Percentiles rank a stretch among this genome's conserved stretches.
Evolutionary conservation across 2,888 invertebrate genomes (phyloP).

Genomic region (Ptychoptera contaminata): DNA sequence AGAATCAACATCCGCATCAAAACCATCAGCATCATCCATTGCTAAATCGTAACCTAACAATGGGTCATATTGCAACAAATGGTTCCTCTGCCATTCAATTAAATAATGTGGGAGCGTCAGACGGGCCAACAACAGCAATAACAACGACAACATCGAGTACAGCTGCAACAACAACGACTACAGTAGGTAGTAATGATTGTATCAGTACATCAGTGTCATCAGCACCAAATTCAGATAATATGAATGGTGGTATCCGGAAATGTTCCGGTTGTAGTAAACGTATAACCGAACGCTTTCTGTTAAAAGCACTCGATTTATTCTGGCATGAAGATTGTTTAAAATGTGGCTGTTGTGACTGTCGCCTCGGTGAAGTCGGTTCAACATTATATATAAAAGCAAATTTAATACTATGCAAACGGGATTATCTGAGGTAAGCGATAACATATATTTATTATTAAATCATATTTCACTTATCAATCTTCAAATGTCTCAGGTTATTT

Average conservation of each 20-base stretch:
- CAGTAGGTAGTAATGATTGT: not conserved
- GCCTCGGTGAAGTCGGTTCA: constrained; percentile 90
- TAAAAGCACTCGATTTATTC: constrained; percentile 82
- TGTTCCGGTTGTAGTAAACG: constrained; percentile 91
- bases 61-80: constrained; percentile 4
- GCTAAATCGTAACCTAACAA: constrained; percentile 1
- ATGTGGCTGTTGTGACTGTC: constrained; percentile 93
- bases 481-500: constrained; percentile 50
- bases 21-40: not conserved
- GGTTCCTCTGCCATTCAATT: not conserved
- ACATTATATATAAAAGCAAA: constrained; percentile 92
- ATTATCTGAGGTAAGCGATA: constrained; percentile 66
- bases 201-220: constrained; percentile 4
- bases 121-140: not conserved
- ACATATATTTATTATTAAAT: not conserved
- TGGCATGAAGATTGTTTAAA: constrained; percentile 99
- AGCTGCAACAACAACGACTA: too few species aligned
- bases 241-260: constrained; percentile 3
- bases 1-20: too few species aligned
- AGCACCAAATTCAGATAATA: constrained; percentile 3
- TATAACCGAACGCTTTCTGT: constrained; percentile 78
- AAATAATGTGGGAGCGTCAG: not conserved
- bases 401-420: constrained; percentile 86
- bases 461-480: not conserved
- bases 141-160: too few species aligned